Conservation (phyloP, 1,140 invertebrate species). For the Heliconius himera region DNA sequence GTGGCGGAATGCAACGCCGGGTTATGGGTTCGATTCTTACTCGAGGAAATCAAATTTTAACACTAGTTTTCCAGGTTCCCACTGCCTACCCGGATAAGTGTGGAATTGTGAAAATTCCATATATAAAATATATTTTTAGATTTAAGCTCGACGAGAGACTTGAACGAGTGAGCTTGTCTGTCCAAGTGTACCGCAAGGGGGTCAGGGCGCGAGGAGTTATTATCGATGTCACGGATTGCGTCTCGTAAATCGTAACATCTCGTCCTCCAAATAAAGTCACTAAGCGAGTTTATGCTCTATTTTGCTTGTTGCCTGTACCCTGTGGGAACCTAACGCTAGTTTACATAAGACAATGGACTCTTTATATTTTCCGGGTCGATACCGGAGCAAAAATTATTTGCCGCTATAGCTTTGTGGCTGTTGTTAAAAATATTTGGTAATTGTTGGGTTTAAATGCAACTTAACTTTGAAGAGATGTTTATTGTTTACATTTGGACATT, state of each 20-base stretch:
- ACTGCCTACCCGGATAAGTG: too few relatives aligned
- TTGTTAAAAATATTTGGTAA: too few relatives aligned
- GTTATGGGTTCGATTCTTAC: too few relatives aligned
- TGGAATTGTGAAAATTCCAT: too few relatives aligned
- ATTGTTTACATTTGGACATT: too few relatives aligned
- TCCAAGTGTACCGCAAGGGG: conserved; percentile 51
- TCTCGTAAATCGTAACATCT: conserved; percentile 41
- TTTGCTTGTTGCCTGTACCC: conserved; percentile 24
- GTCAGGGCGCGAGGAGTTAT: conserved; percentile 63
- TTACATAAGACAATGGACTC: conserved; percentile 7
- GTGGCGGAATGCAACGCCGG: too few relatives aligned
- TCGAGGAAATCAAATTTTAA: too few relatives aligned
- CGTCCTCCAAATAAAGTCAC: conserved; percentile 45
- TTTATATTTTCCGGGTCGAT: not conserved
- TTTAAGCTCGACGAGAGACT: too few relatives aligned
- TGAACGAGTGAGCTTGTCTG: conserved; percentile 24
- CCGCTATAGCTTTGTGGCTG: not conserved
- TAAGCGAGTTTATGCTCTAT: conserved; percentile 31
- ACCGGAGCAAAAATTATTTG: not conserved
- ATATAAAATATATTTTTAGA: not conserved
- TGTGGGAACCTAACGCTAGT: conserved; percentile 16
- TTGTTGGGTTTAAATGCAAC: too few relatives aligned
- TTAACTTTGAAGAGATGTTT: too few relatives aligned
- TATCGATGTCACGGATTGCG: conserved; percentile 65
- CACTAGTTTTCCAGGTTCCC: too few relatives aligned